Percentiles rank a stretch among this genome's conserved stretches.
Conservation (phyloP, 2,888 invertebrate species). For the Hedychridium roseum region DNA sequence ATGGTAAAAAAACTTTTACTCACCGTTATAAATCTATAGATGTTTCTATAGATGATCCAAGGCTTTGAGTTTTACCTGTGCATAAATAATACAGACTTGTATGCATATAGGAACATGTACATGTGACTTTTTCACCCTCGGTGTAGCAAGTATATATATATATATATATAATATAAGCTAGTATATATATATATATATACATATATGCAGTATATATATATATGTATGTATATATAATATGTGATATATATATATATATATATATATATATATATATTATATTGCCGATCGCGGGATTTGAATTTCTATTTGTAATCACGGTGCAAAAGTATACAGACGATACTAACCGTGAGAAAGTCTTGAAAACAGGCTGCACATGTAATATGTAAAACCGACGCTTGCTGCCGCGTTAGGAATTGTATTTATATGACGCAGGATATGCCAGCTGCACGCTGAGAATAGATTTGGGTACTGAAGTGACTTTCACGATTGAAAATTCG, state of each 20-base stretch:
- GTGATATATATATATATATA: constrained; percentile 11
- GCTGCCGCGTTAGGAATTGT: constrained; percentile 20
- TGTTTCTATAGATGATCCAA: too few relatives aligned
- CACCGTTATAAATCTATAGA: too few relatives aligned
- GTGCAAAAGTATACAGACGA: constrained; percentile 13
- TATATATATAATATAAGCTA: constrained; percentile 5
- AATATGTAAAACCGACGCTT: constrained; percentile 35
- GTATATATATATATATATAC: constrained; percentile 22
- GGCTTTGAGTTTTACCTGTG: too few relatives aligned
- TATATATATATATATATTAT: constrained; percentile 9
- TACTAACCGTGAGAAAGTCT: constrained; percentile 18
- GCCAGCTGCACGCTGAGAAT: background rate
- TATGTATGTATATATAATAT: constrained; percentile 9
- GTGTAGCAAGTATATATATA: constrained; percentile 14
- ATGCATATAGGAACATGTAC: too few relatives aligned
- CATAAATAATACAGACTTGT: too few relatives aligned
- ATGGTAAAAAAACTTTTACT: too few relatives aligned
- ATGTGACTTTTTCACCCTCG: too few relatives aligned
- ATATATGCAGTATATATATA: constrained; percentile 13
- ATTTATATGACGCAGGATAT: constrained; percentile 18
- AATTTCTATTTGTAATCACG: constrained; percentile 13
- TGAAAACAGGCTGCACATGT: constrained; percentile 33
- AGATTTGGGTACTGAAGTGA: background rate
- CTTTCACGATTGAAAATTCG: constrained; percentile 2
- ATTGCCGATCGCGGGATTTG: constrained; percentile 4